These are phyloP conservation scores for Empidonax traillii DNA, from an alignment of 2,113 vertebrate genomes.

Conservation along the genomic window DNA sequence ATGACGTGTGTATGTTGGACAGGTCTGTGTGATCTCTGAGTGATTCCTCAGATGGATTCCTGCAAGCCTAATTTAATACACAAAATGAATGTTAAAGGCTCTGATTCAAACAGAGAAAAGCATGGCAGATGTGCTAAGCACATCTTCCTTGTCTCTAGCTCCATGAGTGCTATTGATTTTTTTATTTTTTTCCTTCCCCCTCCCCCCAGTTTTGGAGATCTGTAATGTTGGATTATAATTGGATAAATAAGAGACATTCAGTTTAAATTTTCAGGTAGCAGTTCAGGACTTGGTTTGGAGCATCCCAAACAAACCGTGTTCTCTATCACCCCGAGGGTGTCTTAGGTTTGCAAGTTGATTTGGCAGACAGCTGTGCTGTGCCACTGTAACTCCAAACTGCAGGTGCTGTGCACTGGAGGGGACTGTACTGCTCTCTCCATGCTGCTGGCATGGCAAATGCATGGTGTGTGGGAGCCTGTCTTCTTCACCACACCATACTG, in stretches of 20 bases:
- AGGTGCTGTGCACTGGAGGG: not conserved
- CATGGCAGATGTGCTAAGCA: not conserved
- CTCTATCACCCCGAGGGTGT: rapidly evolving
- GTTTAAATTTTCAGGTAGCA: not conserved
- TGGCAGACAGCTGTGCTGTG: not conserved
- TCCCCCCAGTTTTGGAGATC: not conserved
- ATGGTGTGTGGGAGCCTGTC: not conserved
- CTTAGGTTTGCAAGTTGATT: not conserved
- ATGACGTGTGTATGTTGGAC: not conserved
- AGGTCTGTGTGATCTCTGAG: not conserved
- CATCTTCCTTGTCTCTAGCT: not conserved
- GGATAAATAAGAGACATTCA: not conserved
- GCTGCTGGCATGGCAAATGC: not conserved
- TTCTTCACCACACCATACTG: not conserved
- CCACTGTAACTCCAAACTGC: not conserved
- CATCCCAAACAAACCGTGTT: not conserved
- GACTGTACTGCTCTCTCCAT: not conserved
- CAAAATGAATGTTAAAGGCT: not conserved
- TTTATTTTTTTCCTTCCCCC: not conserved
- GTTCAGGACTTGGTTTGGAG: not conserved
- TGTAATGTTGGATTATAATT: not conserved
- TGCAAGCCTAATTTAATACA: not conserved
- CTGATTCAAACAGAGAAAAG: not conserved
- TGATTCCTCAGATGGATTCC: not conserved
- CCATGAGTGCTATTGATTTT: not conserved